These are phyloP conservation scores for Atethmia centrago DNA, from an alignment of 2,888 invertebrate genomes.

Conservation along the genomic window DNA sequence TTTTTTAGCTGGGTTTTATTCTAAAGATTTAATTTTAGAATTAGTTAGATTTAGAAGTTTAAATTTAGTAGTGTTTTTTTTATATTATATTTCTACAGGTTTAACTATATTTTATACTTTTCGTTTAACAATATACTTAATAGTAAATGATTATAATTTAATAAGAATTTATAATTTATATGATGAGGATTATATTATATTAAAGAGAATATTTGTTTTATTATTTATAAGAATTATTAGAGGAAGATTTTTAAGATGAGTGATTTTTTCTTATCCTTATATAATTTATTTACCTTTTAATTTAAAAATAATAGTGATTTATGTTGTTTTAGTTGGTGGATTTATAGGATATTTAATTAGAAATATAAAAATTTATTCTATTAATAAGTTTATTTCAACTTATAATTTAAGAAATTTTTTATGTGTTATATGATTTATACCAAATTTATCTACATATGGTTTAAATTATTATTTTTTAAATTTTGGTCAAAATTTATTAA, in stretches of 20 bases:
- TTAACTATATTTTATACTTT: conserved; percentile 91
- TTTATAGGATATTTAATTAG: conserved; percentile 84
- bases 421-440: conserved; percentile 89
- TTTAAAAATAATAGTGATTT: conserved; percentile 90
- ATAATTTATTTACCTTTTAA: conserved; percentile 89
- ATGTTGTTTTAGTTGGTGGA: conserved; percentile 84
- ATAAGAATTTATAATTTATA: conserved; percentile 85
- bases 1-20: conserved; percentile 92
- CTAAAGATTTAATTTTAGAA: conserved; percentile 92
- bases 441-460: conserved; percentile 85
- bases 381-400: conserved; percentile 81
- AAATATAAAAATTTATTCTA: conserved; percentile 82
- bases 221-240: conserved; percentile 88
- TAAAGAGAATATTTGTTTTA: conserved; percentile 87
- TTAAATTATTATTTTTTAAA: conserved; percentile 86
- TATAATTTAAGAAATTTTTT: conserved; percentile 80
- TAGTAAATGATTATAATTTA: too few relatives aligned
- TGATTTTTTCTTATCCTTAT: conserved; percentile 89
- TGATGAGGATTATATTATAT: conserved; percentile 87
- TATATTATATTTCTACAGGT: conserved; percentile 90
- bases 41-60: conserved; percentile 87
- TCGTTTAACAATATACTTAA: conserved; percentile 90
- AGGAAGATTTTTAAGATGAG: conserved; percentile 89
- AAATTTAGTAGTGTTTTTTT: conserved; percentile 89
- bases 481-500: conserved; percentile 80